Conservation (phyloP, 2,113 vertebrate species). For the Pithys albifrons region DNA sequence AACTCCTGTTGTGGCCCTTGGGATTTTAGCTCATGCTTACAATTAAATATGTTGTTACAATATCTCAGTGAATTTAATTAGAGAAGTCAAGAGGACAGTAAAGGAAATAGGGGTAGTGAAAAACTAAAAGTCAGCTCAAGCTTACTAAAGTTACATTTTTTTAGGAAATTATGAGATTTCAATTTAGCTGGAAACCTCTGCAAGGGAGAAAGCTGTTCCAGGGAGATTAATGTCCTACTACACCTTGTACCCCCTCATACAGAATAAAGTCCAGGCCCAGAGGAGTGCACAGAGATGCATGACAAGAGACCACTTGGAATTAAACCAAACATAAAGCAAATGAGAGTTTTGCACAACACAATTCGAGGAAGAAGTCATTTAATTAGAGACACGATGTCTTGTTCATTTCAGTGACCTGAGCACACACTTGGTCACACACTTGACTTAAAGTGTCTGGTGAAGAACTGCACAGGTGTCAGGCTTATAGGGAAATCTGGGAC, state of each 20-base stretch:
- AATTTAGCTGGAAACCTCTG: not conserved
- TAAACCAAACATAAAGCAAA: not conserved
- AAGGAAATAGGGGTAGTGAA: not conserved
- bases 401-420: not conserved
- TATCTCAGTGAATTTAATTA: not conserved
- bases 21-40: not conserved
- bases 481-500: not conserved
- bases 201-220: not conserved
- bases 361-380: not conserved
- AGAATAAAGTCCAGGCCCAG: not conserved
- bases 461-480: not conserved
- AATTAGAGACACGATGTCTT: not conserved
- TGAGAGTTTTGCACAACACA: not conserved
- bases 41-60: not conserved
- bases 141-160: not conserved
- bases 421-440: not conserved
- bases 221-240: not conserved
- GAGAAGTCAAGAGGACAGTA: not conserved
- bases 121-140: not conserved
- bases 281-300: not conserved
- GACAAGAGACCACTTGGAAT: not conserved
- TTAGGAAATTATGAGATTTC: not conserved
- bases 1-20: accelerated
- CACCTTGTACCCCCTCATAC: not conserved
- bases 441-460: not conserved